Evolutionary conservation across 2,113 vertebrate species (phyloP).

Genomic region (Tricholaema leucomelas): DNA sequence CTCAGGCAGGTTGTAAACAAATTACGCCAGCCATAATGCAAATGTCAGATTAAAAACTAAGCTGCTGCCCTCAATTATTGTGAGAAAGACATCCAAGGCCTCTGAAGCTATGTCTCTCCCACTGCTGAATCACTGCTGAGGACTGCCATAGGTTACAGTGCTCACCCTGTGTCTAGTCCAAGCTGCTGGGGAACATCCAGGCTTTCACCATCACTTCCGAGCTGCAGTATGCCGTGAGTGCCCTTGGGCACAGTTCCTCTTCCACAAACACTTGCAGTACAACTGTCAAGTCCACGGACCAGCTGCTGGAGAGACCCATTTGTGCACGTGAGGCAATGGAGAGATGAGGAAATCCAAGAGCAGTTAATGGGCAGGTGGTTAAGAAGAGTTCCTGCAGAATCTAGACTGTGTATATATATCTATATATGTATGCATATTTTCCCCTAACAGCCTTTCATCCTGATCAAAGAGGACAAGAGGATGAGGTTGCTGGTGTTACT

Average conservation of each 20-base stretch:
- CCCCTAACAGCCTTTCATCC: background rate
- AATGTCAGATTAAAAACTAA: constrained; percentile 40
- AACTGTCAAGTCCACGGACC: background rate
- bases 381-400: background rate
- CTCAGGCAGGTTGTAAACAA: background rate
- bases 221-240: background rate
- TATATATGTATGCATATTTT: background rate
- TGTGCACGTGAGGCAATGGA: background rate
- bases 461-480: background rate
- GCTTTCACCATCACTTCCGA: background rate
- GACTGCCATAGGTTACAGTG: background rate
- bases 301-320: background rate
- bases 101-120: background rate
- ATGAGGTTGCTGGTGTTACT: background rate
- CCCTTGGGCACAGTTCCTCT: background rate
- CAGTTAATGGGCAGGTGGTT: too few species aligned
- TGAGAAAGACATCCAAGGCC: background rate
- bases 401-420: accelerated
- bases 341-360: accelerated
- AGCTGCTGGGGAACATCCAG: background rate
- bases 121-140: background rate
- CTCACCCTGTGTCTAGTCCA: background rate
- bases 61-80: background rate
- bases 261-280: background rate
- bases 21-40: accelerated